Percentiles rank a stretch among this genome's conserved stretches.
Conservation (phyloP, 1,140 invertebrate genomes). For the Lerema accius region DNA sequence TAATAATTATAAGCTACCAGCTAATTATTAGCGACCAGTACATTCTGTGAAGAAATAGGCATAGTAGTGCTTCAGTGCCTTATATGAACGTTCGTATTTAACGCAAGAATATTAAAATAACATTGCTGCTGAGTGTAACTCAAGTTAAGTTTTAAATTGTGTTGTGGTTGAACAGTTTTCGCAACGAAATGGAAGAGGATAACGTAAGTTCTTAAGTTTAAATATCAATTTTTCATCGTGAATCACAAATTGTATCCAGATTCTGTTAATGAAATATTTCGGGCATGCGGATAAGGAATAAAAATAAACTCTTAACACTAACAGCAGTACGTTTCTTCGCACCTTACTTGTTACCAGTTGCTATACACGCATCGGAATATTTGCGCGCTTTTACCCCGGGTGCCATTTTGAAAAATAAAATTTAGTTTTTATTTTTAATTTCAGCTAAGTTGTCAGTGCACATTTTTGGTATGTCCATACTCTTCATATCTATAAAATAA, state of each 20-base stretch:
- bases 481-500: too few species aligned
- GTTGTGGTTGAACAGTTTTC: constrained; percentile 3
- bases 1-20: not conserved
- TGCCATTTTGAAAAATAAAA: constrained; percentile 40
- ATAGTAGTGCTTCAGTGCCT: constrained; percentile 24
- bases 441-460: not conserved
- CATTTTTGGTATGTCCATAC: constrained; percentile 17
- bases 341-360: constrained; percentile 61
- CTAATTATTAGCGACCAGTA: constrained; percentile 17
- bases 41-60: constrained; percentile 17
- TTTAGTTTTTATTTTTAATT: constrained; percentile 28
- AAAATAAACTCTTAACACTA: constrained; percentile 73
- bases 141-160: constrained; percentile 2
- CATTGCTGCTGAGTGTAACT: not conserved
- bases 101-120: not conserved
- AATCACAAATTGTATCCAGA: constrained; percentile 28
- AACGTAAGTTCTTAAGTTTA: not conserved
- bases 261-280: constrained; percentile 50
- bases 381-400: constrained; percentile 50
- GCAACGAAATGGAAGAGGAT: constrained; percentile 5
- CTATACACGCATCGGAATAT: constrained; percentile 51
- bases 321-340: constrained; percentile 60
- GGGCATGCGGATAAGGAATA: constrained; percentile 56
- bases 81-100: constrained; percentile 6
- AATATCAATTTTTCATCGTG: not conserved